Conservation (phyloP, 2,888 invertebrate genomes). For the Eupithecia exiguata region DNA sequence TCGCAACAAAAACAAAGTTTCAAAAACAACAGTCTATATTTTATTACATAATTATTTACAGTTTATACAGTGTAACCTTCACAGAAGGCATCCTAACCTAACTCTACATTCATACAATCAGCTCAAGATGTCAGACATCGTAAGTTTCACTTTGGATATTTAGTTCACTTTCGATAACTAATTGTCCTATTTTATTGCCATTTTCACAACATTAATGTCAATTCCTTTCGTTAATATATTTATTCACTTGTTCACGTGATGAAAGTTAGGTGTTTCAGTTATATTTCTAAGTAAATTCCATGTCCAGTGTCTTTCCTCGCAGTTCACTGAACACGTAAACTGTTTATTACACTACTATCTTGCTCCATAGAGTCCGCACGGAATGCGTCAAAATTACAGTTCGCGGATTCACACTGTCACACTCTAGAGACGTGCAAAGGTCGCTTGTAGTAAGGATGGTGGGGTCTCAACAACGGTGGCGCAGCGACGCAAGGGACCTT, state of each 20-base stretch:
- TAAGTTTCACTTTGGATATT: slow-evolving; percentile 20
- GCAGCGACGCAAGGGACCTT: slow-evolving; percentile 67
- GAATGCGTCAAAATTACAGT: not conserved
- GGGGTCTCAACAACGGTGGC: slow-evolving; percentile 69
- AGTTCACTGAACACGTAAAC: not conserved
- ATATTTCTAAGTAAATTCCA: not conserved
- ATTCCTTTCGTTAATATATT: not conserved
- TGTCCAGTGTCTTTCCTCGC: not conserved
- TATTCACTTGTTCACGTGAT: not conserved
- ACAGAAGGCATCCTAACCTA: slow-evolving; percentile 71
- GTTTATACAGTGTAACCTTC: slow-evolving; percentile 75
- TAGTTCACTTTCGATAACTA: slow-evolving; percentile 6
- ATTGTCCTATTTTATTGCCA: not conserved
- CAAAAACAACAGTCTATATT: slow-evolving; percentile 76
- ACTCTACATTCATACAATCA: slow-evolving; percentile 50
- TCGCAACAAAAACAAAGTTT: slow-evolving; percentile 25
- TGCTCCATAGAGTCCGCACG: not conserved
- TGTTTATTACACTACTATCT: not conserved
- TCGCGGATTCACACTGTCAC: slow-evolving; percentile 44
- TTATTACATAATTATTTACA: slow-evolving; percentile 70
- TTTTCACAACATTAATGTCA: not conserved
- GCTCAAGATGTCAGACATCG: slow-evolving; percentile 44
- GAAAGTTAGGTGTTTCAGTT: not conserved
- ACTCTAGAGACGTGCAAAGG: slow-evolving; percentile 77
- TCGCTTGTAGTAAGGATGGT: slow-evolving; percentile 73